Conservation (phyloP, 2,113 vertebrate genomes). For the Oreocharis arfaki region DNA sequence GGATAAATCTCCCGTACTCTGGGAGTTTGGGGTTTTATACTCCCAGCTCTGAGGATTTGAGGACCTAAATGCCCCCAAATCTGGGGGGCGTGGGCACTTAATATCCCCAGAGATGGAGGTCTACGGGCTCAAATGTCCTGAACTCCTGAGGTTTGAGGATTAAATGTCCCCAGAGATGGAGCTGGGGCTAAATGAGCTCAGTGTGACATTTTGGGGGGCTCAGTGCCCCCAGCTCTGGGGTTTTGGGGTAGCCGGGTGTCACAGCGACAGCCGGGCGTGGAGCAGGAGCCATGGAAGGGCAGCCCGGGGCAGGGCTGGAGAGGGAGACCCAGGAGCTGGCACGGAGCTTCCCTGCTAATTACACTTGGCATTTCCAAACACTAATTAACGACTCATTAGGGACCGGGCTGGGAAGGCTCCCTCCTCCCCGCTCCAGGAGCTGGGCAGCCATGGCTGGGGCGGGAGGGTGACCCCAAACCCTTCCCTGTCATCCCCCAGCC, state of each 20-base stretch:
- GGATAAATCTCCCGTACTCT: background rate
- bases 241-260: background rate
- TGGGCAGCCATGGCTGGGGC: background rate
- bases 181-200: background rate
- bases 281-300: no score
- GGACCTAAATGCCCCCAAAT: background rate
- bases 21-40: background rate
- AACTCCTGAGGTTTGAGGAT: no score
- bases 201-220: background rate
- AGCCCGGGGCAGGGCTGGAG: background rate
- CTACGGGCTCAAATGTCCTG: background rate
- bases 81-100: background rate
- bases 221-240: background rate
- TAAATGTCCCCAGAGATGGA: background rate
- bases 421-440: background rate
- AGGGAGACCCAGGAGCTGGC: background rate
- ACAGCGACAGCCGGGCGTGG: no score
- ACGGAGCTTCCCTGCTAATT: background rate
- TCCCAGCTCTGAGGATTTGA: background rate
- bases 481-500: background rate
- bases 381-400: slow-evolving; percentile 48
- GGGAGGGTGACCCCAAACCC: background rate
- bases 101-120: background rate
- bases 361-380: background rate
- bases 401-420: background rate